Base-by-base conservation (phyloP, 1,140 invertebrate genomes). In the Leptinotarsa defecta region DNA sequence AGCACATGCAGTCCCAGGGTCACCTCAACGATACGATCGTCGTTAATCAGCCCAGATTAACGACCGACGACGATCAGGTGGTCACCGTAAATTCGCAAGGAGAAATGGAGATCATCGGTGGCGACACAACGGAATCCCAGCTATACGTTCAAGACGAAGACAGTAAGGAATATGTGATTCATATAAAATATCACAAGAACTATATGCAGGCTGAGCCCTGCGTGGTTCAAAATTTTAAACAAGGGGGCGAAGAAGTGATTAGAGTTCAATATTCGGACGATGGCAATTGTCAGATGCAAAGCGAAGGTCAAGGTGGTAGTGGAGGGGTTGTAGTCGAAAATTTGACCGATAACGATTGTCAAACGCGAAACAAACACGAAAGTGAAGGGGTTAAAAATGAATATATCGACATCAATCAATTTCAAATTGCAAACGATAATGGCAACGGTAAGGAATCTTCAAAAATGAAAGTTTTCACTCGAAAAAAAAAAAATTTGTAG, bases 1-100 rank as follows among this genome's bases (percentile, higher is more conserved):
- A 90, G n/a, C 94, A 96, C 78, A 94, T 94, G 91, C 89, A 92
- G 80, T 83, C 87, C 22, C 80, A 82, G 65, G 81, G 82, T 27
- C 94, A 95, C 83, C 81, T 91, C 11, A 93, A 93, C 72, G 93
- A 94, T 75, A 93, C 90, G 0, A 94, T 94, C 79, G 91, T 94
- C 1, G 91, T 94, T 0, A 94, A 94, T 84, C 92, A 94, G 81
- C 93, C 93, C 3, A 86, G 91, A 77, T 86, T 94, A 11, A 89
- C 89, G 20, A 88, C 88, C 0, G 89, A 90, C 63, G 88, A 89
- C 19, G 88, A 90, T 77, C 85, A 88, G 78, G 83, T 88, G 61
- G 85, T 87, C 67, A 85, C 85, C 13, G 83, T 88, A n/a, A 84
- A 81, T 76, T 81, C 78, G 13, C 77, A 79, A 24, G 81, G 80